Conservation (phyloP, 1,140 invertebrate species). For the Papilio dardanus region DNA sequence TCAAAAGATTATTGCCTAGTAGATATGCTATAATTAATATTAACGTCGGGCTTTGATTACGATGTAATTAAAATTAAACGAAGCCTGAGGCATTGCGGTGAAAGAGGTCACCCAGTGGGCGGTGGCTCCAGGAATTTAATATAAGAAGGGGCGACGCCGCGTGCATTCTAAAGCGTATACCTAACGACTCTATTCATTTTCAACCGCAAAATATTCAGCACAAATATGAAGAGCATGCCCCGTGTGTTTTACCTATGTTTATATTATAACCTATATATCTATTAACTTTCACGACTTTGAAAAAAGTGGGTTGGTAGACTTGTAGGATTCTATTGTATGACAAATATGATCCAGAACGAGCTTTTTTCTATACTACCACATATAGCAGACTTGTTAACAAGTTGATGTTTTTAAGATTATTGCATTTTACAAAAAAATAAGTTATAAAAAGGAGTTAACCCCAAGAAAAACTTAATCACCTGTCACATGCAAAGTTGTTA, state of each 20-base stretch:
- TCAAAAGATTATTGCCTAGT: neutral
- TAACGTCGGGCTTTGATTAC: neutral
- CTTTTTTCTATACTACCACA: neutral
- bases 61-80: constrained; percentile 29
- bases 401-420: neutral
- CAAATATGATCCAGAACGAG: neutral
- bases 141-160: constrained; percentile 11
- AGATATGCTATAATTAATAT: neutral
- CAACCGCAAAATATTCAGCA: constrained; percentile 25
- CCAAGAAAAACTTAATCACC: too few species aligned
- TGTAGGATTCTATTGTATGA: neutral
- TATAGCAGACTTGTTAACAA: too few species aligned
- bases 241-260: constrained; percentile 3
- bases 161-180: constrained; percentile 28
- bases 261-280: constrained; percentile 1
- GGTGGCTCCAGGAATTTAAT: constrained; percentile 22
- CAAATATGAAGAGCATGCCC: neutral
- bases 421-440: neutral
- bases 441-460: too few species aligned
- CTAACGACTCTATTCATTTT: constrained; percentile 24
- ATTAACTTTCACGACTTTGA: neutral
- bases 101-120: constrained; percentile 10
- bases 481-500: too few species aligned
- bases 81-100: neutral
- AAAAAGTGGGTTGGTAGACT: neutral